Base-by-base conservation (phyloP, 2,888 invertebrate genomes). In the Apotomis betuletana region DNA sequence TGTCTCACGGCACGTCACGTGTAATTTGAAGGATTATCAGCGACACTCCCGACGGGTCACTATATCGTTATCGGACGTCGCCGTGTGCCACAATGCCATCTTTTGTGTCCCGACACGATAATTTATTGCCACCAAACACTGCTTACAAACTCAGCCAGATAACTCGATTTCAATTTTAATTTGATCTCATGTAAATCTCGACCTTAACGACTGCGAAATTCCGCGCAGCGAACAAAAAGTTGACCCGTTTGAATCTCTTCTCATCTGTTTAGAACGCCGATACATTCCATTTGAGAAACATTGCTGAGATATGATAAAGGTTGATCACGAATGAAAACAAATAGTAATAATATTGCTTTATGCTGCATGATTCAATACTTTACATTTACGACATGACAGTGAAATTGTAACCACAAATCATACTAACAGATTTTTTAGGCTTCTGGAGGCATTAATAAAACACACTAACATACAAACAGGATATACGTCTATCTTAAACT, bases 41-140 rank as follows among this genome's bases (percentile, higher is more conserved):
- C 76, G 77, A 76, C 78, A 75, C 76, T 67, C 74, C 62, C 74
- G 76, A 73, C 67, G 51, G 77, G 82, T 75, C 80, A 81, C 79
- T 82, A 81, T 91, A 90, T 91, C 81, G 83, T 85, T 90, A 91
- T 91, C 91, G 86, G 78, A 84, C 88, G 87, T 89, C 89, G 90
- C 89, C 88, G 89, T 90, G 88, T 89, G 87, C 85, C 87, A 88
- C 89, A 90, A 90, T 90, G 87, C 89, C 89, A 90, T 90, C 91
- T 90, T 92, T 91, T 92, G 91, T 92, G 86, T 88, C 88, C 86
- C 87, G 85, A 90, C 89, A 87, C 88, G 83, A 86, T 90, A 88
- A 92, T 91, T 91, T 92, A 92, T 92, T 88, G 84, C 88, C 82
- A 87, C 86, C 88, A 89, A 90, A 89, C 85, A 85, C 81, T 85